Base-by-base conservation (phyloP, 2,797 vertebrate species). In the Gastrophryne carolinensis region DNA sequence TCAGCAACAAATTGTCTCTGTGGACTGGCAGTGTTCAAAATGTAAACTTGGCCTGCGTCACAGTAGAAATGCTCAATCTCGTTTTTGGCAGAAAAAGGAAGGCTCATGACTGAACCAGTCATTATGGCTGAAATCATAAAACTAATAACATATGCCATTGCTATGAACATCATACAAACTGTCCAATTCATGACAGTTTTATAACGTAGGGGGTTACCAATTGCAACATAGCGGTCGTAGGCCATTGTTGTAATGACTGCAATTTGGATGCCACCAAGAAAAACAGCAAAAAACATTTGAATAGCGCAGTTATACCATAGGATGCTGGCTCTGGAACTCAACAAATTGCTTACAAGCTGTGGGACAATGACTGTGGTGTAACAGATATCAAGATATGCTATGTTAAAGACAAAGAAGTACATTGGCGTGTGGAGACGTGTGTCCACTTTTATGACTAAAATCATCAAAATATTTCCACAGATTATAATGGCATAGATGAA, bases 401-500 rank as follows among this genome's bases (percentile, higher is more conserved):
- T 17, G 12, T 4, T 34, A 13, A 73, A 73, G 44, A 73, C 35
- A 27, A 86, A 84, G 67, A 81, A 84, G 23, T 83, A 84, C 83
- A 84, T 83, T 19, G 81, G 82, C 10, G 78, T 85, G 27, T 84
- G 84, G 12, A 87, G 82, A 6, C 41, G 79, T 27, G 76, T 27
- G 54, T 86, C 79, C 5, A 4, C 11, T 23, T 77, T 80, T 67
- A 79, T 81, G 15, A 87, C 73, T n/a, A 80, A 1, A 1, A 82
- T 56, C 61, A 86, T 81, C 2, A 84, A 65, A 64, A 84, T 62
- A 39, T 86, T 87, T 41, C 77, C 80, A 57, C 81, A 29, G 9
- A 83, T 15, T 0, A 81, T 84, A 10, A 82, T 37, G 67, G 81
- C 3, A 19, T 85, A 85, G 65, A 83, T 72, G 56, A 66, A 10